phyloP scores from a whole-genome alignment of 2,888 invertebrate species.

The Cheilosia grossa region DNA sequence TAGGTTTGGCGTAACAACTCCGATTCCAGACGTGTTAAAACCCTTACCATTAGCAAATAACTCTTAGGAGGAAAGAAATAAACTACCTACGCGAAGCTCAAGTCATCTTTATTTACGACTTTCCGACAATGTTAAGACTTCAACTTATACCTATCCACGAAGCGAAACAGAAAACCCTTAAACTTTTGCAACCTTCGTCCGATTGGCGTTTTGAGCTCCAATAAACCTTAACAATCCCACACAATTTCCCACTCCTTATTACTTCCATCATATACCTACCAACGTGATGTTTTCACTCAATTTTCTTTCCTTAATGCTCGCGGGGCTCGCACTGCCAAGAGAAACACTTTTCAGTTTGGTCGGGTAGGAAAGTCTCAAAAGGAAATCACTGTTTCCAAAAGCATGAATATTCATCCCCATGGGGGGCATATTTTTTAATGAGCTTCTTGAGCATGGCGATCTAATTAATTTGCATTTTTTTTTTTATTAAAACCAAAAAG shows the following conservation, averaged over 20 bases:
- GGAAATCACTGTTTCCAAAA: constrained; percentile 4
- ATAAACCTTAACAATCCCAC: background rate
- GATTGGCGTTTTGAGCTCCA: background rate
- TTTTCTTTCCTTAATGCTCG: background rate
- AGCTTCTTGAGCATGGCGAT: constrained; percentile 4
- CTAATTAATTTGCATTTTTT: constrained; percentile 16
- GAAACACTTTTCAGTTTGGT: background rate
- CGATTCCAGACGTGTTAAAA: no score
- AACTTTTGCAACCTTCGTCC: background rate
- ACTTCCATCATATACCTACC: background rate
- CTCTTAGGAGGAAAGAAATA: no score
- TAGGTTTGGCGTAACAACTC: no score
- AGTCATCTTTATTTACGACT: no score
- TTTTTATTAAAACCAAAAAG: background rate
- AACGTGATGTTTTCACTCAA: background rate
- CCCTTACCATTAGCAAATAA: no score
- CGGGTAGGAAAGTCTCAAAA: background rate
- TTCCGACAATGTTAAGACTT: no score
- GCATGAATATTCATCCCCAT: background rate
- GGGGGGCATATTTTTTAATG: constrained; percentile 3
- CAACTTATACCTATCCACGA: background rate
- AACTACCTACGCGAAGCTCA: no score
- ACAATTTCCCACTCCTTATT: background rate
- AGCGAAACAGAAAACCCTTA: background rate
- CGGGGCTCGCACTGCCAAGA: background rate